Evolutionary conservation across 37 sponge, comb jelly and placozoan genomes (phyloP), one percentile per base, ranked within the genome.

Genomic region (Agelas oroides): DNA sequence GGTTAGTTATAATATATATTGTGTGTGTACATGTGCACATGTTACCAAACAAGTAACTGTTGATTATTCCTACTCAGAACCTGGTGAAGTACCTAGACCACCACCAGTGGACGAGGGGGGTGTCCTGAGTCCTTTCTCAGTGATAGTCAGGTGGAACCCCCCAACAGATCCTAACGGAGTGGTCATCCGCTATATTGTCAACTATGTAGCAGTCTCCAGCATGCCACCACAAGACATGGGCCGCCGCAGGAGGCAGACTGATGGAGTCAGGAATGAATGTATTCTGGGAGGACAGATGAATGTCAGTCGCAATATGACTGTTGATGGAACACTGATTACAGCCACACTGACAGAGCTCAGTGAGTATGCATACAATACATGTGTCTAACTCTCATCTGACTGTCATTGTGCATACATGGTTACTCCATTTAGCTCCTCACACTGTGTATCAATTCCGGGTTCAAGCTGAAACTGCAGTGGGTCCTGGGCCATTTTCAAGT

Each of bases 391-490:
- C n/a, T n/a, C n/a, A n/a, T n/a, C n/a, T 8, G 8, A 46, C 46
- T 46, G 46, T 61, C 3, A 14, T 61, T 46, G 25, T 61, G 25
- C 23, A 2, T 61, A n/a, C n/a, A 5, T 61, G 25, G 12, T 61
- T 24, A 11, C 34, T 35, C 23, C 56, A 1, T 76, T 64, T 21
- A 87, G 87, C 87, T 71, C 87, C 87, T 19, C 73, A 70, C 55
- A 70, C 61, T 70, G 32, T 60, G 20, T 87, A 87, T 34, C 40
- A 64, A 38, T 87, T 63, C 57, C 33, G 32, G 61, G 87, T 87
- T 23, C 52, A 37, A 52, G 79, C 79, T 31, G 30, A 19, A 2
- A 78, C 87, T 46, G 32, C 19, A 37, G 37, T 73, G 62, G 87
- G 87, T 19, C 21, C 17, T 19, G 87, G 87, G 6, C 38, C n/a